Conservation (phyloP, 2,888 invertebrate genomes). For the Diarsia mendica region DNA sequence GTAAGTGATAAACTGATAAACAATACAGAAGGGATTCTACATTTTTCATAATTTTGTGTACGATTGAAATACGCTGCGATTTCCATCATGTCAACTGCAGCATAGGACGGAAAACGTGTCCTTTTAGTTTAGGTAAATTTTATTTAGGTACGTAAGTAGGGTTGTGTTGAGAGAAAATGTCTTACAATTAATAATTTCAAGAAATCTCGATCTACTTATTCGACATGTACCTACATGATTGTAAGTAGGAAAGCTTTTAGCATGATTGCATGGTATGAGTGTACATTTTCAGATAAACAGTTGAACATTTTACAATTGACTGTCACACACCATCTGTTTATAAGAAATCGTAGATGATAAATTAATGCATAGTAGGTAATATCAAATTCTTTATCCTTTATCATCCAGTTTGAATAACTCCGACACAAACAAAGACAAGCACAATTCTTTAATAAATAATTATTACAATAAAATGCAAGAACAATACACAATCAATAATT, state of each 20-base stretch:
- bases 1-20: conserved; percentile 81
- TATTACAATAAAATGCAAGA: conserved; percentile 58
- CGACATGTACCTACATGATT: conserved; percentile 79
- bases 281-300: conserved; percentile 57
- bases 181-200: conserved; percentile 87
- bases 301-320: conserved; percentile 56
- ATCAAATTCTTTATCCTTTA: conserved; percentile 63
- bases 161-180: conserved; percentile 84
- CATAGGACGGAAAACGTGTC: conserved; percentile 85
- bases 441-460: conserved; percentile 61
- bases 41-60: conserved; percentile 71
- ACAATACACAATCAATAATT: conserved; percentile 68
- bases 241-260: conserved; percentile 86
- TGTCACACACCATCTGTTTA: conserved; percentile 58
- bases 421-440: conserved; percentile 70
- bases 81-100: conserved; percentile 74
- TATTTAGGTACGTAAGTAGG: conserved; percentile 74
- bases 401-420: conserved; percentile 62
- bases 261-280: conserved; percentile 81
- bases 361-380: conserved; percentile 65
- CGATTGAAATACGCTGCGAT: conserved; percentile 69
- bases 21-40: conserved; percentile 84
- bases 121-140: conserved; percentile 71
- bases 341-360: conserved; percentile 62
- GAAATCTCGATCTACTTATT: conserved; percentile 86